Base-by-base conservation (phyloP, 2,113 vertebrate species). In the Alligator mississippiensis region DNA sequence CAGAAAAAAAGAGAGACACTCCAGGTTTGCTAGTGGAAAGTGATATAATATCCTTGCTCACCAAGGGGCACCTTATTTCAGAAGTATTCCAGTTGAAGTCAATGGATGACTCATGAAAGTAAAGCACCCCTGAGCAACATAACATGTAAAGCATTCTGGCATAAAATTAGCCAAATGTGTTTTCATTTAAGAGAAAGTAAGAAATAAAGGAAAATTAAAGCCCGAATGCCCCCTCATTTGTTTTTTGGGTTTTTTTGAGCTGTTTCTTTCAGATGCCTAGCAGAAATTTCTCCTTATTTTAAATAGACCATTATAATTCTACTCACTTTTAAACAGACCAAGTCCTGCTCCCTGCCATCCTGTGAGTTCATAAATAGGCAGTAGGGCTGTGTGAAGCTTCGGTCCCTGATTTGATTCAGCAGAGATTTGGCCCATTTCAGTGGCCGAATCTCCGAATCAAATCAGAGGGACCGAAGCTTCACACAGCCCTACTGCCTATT, bases 181-280 rank as follows among this genome's bases (percentile, higher is more conserved):
- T 95, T 94, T 90, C 66, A 93, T 85, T 82, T 66, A 5, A 2
- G 3, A 78, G 28, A 28, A 82, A 87, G 86, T 60, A n/a, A 60
- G 38, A 62, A 80, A 72, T 11, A 5, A 16, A 55, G 34, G 89
- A 70, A 90, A 82, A 61, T 68, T 61, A 90, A n/a, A 89, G 17
- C 1, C 5, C 62, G 87, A 47, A 24, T 77, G 55, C 64, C 2
- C 1, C 78, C 89, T 93, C 55, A 60, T 60, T 60, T 60, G 59
- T 15, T 60, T 60, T 60, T 60, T 60, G 17, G 34, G 34, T 58
- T 64, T 84, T 89, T 82, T 25, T 25, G 88, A 94, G 78, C 83
- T 77, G 88, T 82, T 77, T 94, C 64, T 82, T 84, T 89, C 80
- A 90, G 61, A 93, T 89, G 76, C 2, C 27, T 7, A 61, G 75